phyloP scores from a whole-genome alignment of 2,113 vertebrate genomes.

The rabbit (Oryctolagus cuniculus) region DNA sequence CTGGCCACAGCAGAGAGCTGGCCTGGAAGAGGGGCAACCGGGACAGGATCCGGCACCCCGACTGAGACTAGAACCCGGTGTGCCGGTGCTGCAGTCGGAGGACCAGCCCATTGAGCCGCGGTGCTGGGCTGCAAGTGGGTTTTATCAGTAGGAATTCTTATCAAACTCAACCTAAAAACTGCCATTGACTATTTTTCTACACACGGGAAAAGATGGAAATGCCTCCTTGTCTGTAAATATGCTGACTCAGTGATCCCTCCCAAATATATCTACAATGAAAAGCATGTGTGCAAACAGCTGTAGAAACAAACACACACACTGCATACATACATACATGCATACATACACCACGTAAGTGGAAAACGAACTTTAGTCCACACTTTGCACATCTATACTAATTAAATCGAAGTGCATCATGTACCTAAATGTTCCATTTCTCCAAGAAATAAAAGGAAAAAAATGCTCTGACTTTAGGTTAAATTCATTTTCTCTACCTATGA shows the following conservation, averaged over 20 bases:
- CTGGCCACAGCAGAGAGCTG: too few species aligned
- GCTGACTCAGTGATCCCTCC: neutral
- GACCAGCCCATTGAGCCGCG: too few species aligned
- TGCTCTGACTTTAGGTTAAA: neutral
- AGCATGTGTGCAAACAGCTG: neutral
- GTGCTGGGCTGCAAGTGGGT: neutral
- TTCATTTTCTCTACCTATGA: neutral
- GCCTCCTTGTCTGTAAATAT: neutral
- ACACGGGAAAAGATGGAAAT: neutral
- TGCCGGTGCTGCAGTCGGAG: too few species aligned
- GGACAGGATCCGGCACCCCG: too few species aligned
- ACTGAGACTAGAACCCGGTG: too few species aligned
- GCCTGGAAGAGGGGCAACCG: too few species aligned
- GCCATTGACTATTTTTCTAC: neutral
- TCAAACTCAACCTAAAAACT: neutral
- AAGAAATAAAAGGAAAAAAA: neutral
- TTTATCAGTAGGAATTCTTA: neutral
- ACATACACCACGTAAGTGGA: neutral
- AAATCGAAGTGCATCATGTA: neutral
- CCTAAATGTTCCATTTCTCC: neutral
- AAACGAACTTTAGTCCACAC: neutral
- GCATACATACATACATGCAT: neutral
- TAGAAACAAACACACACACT: neutral
- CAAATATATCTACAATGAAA: neutral
- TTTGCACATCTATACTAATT: neutral